A percentile compares a stretch with the other conserved stretches of the same genome.
These are phyloP conservation scores for Napeogenes sylphis DNA, from an alignment of 2,888 invertebrate species.

Conservation along the genomic window DNA sequence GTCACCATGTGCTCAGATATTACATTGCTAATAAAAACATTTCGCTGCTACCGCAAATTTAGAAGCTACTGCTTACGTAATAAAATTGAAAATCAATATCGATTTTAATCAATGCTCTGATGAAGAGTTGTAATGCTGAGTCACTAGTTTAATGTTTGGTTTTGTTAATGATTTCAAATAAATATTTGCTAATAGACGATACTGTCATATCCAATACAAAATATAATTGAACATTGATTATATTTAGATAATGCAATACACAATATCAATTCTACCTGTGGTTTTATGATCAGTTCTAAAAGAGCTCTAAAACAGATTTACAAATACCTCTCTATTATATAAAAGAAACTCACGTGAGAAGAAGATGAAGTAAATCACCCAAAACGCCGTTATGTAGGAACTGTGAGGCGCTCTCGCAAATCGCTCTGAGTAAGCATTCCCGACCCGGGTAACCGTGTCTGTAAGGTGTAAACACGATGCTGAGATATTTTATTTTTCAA, in stretches of 20 bases:
- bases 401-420: slow-evolving; percentile 81
- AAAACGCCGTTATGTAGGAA: slow-evolving; percentile 80
- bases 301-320: neutral
- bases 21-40: slow-evolving; percentile 23
- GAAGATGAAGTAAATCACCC: slow-evolving; percentile 81
- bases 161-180: slow-evolving; percentile 12
- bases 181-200: slow-evolving; percentile 9
- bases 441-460: slow-evolving; percentile 79
- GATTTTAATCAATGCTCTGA: slow-evolving; percentile 14
- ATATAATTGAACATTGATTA: neutral
- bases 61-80: slow-evolving; percentile 4
- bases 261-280: no score
- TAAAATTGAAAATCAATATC: slow-evolving; percentile 14
- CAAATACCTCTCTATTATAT: neutral
- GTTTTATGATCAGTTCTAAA: no score
- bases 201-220: neutral
- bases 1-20: slow-evolving; percentile 28
- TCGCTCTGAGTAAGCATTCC: slow-evolving; percentile 79
- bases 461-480: slow-evolving; percentile 32
- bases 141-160: slow-evolving; percentile 18
- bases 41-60: slow-evolving; percentile 5
- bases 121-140: slow-evolving; percentile 17
- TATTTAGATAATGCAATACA: no score
- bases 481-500: neutral
- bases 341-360: slow-evolving; percentile 80